Conservation (phyloP, 2,888 invertebrate species). For the Tinea semifulvella region DNA sequence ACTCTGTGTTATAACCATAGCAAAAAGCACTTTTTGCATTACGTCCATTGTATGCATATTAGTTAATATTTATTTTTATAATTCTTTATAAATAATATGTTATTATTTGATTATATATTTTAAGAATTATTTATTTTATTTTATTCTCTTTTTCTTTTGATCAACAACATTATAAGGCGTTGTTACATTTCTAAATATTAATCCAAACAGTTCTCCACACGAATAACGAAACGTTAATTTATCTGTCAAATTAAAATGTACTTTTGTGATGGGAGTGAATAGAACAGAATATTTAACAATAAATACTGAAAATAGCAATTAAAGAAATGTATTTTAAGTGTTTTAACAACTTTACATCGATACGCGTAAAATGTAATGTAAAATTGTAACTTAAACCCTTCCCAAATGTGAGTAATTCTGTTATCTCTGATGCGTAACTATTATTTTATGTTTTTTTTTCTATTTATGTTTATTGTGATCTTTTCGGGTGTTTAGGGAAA, state of each 20-base stretch:
- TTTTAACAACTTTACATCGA: constrained; percentile 24
- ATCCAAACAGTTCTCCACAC: too few species aligned
- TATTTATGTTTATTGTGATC: constrained; percentile 12
- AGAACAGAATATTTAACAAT: constrained; percentile 23
- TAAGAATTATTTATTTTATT: too few species aligned
- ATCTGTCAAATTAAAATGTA: constrained; percentile 27
- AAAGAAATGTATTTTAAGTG: constrained; percentile 29
- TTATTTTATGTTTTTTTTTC: constrained; percentile 26
- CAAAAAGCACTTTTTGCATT: too few species aligned
- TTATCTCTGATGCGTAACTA: constrained; percentile 27
- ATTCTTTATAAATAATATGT: too few species aligned
- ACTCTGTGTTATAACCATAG: too few species aligned
- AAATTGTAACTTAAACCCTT: constrained; percentile 26
- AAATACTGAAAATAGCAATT: constrained; percentile 20
- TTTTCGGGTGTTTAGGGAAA: constrained; percentile 37
- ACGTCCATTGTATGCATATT: too few species aligned
- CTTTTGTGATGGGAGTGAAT: constrained; percentile 17
- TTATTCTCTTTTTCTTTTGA: too few species aligned
- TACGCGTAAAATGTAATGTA: constrained; percentile 39
- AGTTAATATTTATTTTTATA: too few species aligned
- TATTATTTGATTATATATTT: too few species aligned
- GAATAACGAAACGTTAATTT: constrained; percentile 19
- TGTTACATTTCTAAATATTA: too few species aligned
- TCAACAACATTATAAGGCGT: too few species aligned
- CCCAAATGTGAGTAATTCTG: constrained; percentile 40